Evolutionary conservation across 2,888 invertebrate species (phyloP).

Genomic region (Acanthoscelides obtectus): DNA sequence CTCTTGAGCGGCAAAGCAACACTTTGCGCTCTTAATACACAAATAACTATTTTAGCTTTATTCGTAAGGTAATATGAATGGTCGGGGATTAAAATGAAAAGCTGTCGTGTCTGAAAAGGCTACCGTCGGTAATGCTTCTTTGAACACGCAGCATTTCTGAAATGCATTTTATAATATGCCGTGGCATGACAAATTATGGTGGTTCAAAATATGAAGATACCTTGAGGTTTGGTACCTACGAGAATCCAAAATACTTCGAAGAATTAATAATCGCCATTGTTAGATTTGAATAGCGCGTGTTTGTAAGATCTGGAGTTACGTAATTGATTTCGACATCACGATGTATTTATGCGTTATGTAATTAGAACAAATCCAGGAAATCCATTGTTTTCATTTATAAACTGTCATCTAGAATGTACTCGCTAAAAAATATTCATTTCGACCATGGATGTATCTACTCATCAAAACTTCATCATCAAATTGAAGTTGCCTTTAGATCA

Average conservation of each 20-base stretch:
- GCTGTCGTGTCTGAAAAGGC: too few species aligned
- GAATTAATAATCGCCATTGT: neutral
- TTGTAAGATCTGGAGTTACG: neutral
- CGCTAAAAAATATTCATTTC: too few species aligned
- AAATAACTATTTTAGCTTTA: too few species aligned
- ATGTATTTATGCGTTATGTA: neutral
- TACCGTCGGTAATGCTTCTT: neutral
- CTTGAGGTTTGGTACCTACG: neutral
- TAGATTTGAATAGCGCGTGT: neutral
- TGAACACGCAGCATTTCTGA: neutral
- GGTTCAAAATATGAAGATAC: neutral
- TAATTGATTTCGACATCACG: neutral
- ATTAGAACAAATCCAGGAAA: neutral
- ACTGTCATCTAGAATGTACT: too few species aligned
- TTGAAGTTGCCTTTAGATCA: too few species aligned
- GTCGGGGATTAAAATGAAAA: too few species aligned
- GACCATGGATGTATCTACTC: too few species aligned
- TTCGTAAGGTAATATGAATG: too few species aligned
- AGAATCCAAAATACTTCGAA: too few species aligned
- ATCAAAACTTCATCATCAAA: too few species aligned
- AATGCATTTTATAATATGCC: neutral
- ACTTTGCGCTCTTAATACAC: too few species aligned
- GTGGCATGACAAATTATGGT: neutral
- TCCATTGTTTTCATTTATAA: neutral
- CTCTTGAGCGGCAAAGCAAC: too few species aligned